These are phyloP conservation scores for Pseudoatta argentina DNA, from an alignment of 1,140 invertebrate genomes.

Conservation along the genomic window DNA sequence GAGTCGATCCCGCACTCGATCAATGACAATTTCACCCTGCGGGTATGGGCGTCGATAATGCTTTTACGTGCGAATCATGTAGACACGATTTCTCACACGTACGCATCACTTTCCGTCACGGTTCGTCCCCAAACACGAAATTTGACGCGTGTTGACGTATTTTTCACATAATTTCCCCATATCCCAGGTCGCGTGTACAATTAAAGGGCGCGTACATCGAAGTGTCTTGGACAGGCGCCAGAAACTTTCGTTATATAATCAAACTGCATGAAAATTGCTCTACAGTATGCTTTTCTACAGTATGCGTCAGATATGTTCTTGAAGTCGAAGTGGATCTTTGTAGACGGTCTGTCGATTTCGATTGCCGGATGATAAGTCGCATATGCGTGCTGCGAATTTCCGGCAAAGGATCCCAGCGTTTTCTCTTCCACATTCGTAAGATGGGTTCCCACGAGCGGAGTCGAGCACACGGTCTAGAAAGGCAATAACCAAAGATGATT, in stretches of 20 bases:
- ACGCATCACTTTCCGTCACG: slow-evolving; percentile 42
- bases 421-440: slow-evolving; percentile 30
- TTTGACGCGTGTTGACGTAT: slow-evolving; percentile 45
- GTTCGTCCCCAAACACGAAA: slow-evolving; percentile 16
- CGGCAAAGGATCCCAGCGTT: slow-evolving; percentile 14
- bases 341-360: neutral
- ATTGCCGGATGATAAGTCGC: slow-evolving; percentile 12
- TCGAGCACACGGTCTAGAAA: slow-evolving; percentile 67
- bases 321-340: neutral
- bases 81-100: slow-evolving; percentile 70
- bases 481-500: slow-evolving; percentile 70
- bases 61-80: slow-evolving; percentile 68
- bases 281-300: neutral
- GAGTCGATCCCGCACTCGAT: slow-evolving; percentile 58
- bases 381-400: slow-evolving; percentile 27
- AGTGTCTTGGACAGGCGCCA: neutral
- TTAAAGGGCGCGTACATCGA: neutral
- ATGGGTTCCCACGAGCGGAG: slow-evolving; percentile 65
- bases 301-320: neutral
- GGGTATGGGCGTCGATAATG: slow-evolving; percentile 46
- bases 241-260: neutral
- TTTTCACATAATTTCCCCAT: slow-evolving; percentile 34
- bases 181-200: neutral
- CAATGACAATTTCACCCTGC: slow-evolving; percentile 66
- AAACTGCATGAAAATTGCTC: neutral